Conservation (phyloP, 2,888 invertebrate species). For the Fissipunctia ypsillon region DNA sequence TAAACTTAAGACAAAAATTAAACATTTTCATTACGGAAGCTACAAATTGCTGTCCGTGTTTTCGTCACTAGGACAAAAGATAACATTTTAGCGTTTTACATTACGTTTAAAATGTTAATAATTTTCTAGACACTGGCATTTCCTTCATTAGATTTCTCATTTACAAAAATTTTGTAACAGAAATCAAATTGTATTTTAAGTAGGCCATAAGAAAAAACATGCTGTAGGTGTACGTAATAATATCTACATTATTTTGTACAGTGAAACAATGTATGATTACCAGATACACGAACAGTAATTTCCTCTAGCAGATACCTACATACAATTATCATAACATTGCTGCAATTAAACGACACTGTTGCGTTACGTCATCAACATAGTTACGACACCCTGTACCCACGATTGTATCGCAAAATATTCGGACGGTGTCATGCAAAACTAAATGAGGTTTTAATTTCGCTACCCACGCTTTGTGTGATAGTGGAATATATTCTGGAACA, state of each 20-base stretch:
- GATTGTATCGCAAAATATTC: constrained; percentile 41
- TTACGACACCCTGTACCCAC: background rate
- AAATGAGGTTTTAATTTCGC: constrained; percentile 66
- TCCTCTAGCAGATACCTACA: background rate
- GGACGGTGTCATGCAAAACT: constrained; percentile 42
- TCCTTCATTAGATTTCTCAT: background rate
- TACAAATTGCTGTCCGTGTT: background rate
- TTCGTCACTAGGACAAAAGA: constrained; percentile 12
- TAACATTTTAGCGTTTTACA: constrained; percentile 13
- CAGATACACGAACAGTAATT: constrained; percentile 1
- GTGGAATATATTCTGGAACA: constrained; percentile 39
- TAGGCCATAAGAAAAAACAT: background rate
- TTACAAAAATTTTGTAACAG: no score
- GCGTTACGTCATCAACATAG: constrained; percentile 13
- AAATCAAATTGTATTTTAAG: no score
- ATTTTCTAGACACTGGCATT: background rate
- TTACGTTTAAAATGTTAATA: background rate
- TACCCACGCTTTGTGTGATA: constrained; percentile 45
- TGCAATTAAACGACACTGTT: constrained; percentile 42
- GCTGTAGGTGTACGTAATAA: no score
- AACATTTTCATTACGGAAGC: constrained; percentile 7
- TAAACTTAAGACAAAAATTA: constrained; percentile 3
- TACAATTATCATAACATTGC: background rate
- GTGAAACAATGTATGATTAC: background rate
- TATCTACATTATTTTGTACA: background rate